Base-by-base conservation (phyloP, 2,888 invertebrate genomes). In the Phyllotreta striolata region DNA sequence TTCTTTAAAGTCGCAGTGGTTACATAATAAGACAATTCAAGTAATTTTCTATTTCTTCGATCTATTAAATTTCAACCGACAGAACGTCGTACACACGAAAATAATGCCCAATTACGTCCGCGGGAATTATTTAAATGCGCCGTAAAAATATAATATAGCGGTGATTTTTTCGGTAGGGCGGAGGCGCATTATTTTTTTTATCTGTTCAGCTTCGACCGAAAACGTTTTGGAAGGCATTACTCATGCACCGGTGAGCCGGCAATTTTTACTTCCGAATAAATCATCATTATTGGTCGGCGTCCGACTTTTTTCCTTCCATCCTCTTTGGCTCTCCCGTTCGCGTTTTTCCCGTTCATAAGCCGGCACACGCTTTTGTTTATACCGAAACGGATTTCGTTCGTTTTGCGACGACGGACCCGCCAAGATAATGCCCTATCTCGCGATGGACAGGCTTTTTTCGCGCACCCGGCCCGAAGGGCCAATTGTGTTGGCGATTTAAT, bases 251-350 rank as follows among this genome's bases (percentile, higher is more conserved):
- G 83, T 80, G 81, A 80, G 81, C 81, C 83, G 82, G 83, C 83
- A 83, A 84, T 84, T 84, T 84, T 84, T 82, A 83, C 81, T 82
- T 70, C 69, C 81, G 82, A 79, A 85, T 85, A 85, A 85, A 85
- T 85, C 85, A 85, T 85, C 84, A 85, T 85, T 85, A 85, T 85
- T 84, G 84, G 83, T 81, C 81, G 78, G 79, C 80, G 76, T 73
- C 73, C 69, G 75, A 68, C 73, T 71, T 68, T 71, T 65, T 61
- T 59, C 55, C 44, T 62, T 61, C 66, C 64, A 24, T 24, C 24
- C 24, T 24, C 24, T 1, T 24, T 24, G 1, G 2, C 24, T 24
- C 24, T 24, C 24, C 24, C 24, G 24, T 24, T 24, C 24, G 24
- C 1, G 24, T 24, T 69, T 68, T 24, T 24, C 24, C 24, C 24